Conservation (phyloP, 1,140 invertebrate species). For the Drosophila kohkoa region DNA sequence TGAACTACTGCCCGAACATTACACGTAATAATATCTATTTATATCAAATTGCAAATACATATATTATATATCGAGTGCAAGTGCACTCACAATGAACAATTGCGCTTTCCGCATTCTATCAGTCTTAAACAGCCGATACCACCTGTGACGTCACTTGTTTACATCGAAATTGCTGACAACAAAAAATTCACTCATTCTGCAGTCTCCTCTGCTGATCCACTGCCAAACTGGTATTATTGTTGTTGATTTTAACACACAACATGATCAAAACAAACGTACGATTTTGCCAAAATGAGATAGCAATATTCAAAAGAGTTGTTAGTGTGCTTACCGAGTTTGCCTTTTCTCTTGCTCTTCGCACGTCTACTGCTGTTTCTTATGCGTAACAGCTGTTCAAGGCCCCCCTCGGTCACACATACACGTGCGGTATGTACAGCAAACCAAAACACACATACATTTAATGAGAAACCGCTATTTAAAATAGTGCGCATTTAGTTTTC, state of each 20-base stretch:
- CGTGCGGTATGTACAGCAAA: constrained; percentile 2
- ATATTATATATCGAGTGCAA: constrained; percentile 15
- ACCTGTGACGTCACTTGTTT: constrained; percentile 77
- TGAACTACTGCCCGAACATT: constrained; percentile 8
- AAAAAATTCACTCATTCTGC: constrained; percentile 45
- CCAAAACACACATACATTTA: neutral
- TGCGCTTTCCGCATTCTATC: constrained; percentile 65
- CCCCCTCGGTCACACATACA: constrained; percentile 16
- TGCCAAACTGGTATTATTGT: constrained; percentile 34
- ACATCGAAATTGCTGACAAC: constrained; percentile 42
- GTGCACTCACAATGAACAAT: constrained; percentile 21
- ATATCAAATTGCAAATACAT: neutral
- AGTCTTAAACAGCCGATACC: constrained; percentile 34
- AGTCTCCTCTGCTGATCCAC: constrained; percentile 5
- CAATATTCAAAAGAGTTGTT: constrained; percentile 49
- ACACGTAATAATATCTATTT: constrained; percentile 1
- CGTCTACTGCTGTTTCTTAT: constrained; percentile 37
- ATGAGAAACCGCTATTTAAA: constrained; percentile 40
- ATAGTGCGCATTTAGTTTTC: constrained; percentile 60
- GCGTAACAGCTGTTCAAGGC: constrained; percentile 71
- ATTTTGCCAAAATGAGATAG: constrained; percentile 79
- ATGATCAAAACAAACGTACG: constrained; percentile 81
- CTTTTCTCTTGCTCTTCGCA: constrained; percentile 3
- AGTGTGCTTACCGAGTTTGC: constrained; percentile 20
- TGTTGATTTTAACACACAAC: constrained; percentile 43